Conservation (phyloP, 2,888 invertebrate species). For the Nephrotoma guestfalica region DNA sequence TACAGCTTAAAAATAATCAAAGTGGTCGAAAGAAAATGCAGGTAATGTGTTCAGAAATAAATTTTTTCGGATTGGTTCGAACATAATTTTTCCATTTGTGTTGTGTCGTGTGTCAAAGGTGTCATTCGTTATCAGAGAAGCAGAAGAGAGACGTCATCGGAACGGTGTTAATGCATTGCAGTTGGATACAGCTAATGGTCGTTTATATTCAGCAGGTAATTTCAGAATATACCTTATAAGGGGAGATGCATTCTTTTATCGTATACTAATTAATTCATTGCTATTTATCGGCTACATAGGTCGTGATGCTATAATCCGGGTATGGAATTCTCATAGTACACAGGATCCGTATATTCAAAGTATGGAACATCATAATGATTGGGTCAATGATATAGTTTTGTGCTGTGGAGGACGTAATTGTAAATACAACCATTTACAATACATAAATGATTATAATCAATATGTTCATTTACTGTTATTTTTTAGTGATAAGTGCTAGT, state of each 20-base stretch:
- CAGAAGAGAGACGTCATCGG: constrained; percentile 84
- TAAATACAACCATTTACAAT: constrained; percentile 30
- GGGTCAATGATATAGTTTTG: constrained; percentile 98
- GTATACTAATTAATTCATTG: not conserved
- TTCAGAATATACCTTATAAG: not conserved
- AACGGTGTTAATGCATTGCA: constrained; percentile 94
- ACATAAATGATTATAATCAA: not conserved
- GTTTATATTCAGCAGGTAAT: constrained; percentile 72
- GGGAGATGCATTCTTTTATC: not conserved
- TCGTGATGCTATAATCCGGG: constrained; percentile 91
- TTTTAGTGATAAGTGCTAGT: constrained; percentile 88
- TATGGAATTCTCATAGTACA: constrained; percentile 56
- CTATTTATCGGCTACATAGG: constrained; percentile 33
- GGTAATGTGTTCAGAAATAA: constrained; percentile 17
- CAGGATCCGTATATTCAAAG: constrained; percentile 77
- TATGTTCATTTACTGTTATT: not conserved
- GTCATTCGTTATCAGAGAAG: constrained; percentile 95
- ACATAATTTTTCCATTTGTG: not conserved
- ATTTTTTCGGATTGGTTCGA: not conserved
- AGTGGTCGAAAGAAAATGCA: constrained; percentile 39
- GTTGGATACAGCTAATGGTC: constrained; percentile 71
- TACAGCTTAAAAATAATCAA: constrained; percentile 34
- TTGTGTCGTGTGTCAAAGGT: constrained; percentile 42
- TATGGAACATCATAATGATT: constrained; percentile 99
- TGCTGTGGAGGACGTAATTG: constrained; percentile 94